Base-by-base conservation (phyloP, 2,888 invertebrate species). In the Hartigia nigra region DNA sequence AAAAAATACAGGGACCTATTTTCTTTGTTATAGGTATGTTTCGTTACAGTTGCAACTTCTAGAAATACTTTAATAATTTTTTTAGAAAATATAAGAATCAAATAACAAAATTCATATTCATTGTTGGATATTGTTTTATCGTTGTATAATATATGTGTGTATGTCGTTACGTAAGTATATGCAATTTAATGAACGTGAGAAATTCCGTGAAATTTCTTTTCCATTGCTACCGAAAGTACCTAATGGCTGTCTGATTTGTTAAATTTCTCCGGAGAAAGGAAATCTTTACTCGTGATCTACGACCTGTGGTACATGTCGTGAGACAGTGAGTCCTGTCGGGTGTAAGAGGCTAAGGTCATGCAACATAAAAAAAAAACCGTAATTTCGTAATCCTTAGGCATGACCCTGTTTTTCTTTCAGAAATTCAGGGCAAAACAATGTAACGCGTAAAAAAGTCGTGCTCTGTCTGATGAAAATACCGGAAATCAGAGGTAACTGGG, bases 1-100 rank as follows among this genome's bases (percentile, higher is more conserved):
- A 72, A 78, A 78, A 78, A 78, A 78, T 78, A 12, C 4, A 39
- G 12, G n/a, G 72, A 72, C 31, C 72, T 72, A 72, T 31, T 72
- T 72, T 72, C 31, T 32, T 32, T 12, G 4, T 31, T 31, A 3
- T 23, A 55, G 2, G 23, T 55, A 55, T 9, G 23, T 55, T 23
- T 55, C 23, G 1, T 55, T 23, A 9, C 2, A 55, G 9, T 55
- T 9, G 1, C 14, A 55, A 0, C 1, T 5, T 55, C 0, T 2
- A 1, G 23, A 39, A 5, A 39, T 39, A 3, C 3, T 39, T 39
- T 39, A 14, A 14, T 1, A 39, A 39, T 5, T 14, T 23, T 23
- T 39, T 39, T 39, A 5, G 12, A 1, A 39, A 39, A 12, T 4
- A 14, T 39, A 12, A 39, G 4, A 14, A 39, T 14, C 14, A 39